Evolutionary conservation across 2,113 vertebrate species (phyloP), one percentile per base, ranked within the genome.

Genomic region (Hyaena hyaena): DNA sequence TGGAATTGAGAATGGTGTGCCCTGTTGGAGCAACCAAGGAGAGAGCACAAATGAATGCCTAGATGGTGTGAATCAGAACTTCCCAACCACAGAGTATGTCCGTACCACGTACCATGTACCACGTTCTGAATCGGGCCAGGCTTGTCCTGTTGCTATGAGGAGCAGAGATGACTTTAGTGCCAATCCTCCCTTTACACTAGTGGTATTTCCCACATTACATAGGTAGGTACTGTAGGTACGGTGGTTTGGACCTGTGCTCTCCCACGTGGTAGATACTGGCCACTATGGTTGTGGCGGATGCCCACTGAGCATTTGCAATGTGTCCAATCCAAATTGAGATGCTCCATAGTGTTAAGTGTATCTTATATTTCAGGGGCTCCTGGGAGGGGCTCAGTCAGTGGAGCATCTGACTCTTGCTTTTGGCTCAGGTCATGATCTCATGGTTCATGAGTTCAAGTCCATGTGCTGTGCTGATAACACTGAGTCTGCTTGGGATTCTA

Each of bases 161-260:
- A 79, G 17, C 5, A 2, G 4, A 48, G 19, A 9, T 35, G 23
- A 58, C 66, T 15, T 71, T 17, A 76, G 11, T 31, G 45, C 4
- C 12, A 26, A 35, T 50, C 12, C 5, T 61, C 12, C 45, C 14
- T 68, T 39, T 48, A 10, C 14, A 2, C 24, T 2, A 21, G 14
- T 0, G 2, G 3, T 4, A 10, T 53, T 71, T 50, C 61, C 14
- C 24, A 2, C 3, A 10, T 43, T 16, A 4, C 3, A 4, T 50
- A 50, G 50, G 15, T 33, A 58, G 33, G 5, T 53, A 17, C 45
- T 26, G 0, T 8, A n/a, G 33, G 8, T 76, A 15, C 0, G 2
- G 1, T 63, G 15, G 4, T 33, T 26, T 33, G 26, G 14, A 71
- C 1, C 7, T 61, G 4, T 39, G 39, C 39, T 82, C n/a, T 66